Base-by-base conservation (phyloP, 2,888 invertebrate species). In the Odontocerum albicorne region DNA sequence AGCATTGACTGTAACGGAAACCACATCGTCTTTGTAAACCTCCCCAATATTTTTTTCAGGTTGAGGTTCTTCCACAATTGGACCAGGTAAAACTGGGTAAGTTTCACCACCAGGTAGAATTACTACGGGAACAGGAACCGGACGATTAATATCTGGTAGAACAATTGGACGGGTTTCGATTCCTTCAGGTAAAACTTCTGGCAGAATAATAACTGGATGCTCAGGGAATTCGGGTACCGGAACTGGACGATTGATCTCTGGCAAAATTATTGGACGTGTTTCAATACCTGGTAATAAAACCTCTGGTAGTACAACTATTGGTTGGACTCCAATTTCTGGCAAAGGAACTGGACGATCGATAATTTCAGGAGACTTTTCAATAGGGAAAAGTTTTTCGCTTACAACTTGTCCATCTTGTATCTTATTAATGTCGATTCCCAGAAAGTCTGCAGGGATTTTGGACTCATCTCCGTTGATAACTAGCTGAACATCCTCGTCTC, bases 1-100 rank as follows among this genome's bases (percentile, higher is more conserved):
- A 16, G 40, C 40, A 42, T 55, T 55, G 10, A 55, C 40, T 17
- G 16, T 43, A 1, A 55, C 55, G n/a, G 49, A 49, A 17, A 55
- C 55, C 8, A n/a, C 19, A n/a, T 44, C 55, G 20, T 47, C 47
- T 2, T 43, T 36, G 43, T 49, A 49, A 12, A 55, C 40, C 21
- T 52, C 44, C 12, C 51, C 51, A 4, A 39, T 13, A 12, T 35
- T 45, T 1, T 20, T 2, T 7, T n/a, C 17, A 2, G 10, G 8
- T 33, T 35, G 21, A 15, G 27, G n/a, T 15, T 27, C 22, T 35
- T 43, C 36, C 22, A 35, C 22, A 7, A 33, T 32, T n/a, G 46
- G 46, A 12, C 19, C 20, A 17, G 19, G 8, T 15, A n/a, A 33
- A 13, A 36, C 35, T 2, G 38, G 38, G 4, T 16, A 33, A 16